Percentiles rank a stretch among this genome's conserved stretches.
Conservation (phyloP, 30 jellyfish, hydroid and myxozoan genomes). For the Aurelia aurita region DNA sequence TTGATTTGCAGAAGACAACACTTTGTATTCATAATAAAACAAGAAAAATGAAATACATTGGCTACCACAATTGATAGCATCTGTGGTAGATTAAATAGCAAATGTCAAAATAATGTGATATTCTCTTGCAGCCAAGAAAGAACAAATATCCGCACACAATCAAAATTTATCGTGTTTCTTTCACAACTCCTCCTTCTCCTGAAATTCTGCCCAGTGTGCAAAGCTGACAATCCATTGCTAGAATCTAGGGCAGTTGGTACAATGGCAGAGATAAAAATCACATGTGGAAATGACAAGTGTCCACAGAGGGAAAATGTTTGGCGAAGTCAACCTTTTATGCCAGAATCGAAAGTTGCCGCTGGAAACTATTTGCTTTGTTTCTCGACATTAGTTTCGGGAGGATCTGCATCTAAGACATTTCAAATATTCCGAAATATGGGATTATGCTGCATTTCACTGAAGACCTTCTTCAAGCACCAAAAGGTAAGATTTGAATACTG, state of each 20-base stretch:
- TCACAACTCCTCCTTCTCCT: constrained; percentile 16
- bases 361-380: constrained; percentile 42
- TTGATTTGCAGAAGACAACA: too few relatives aligned
- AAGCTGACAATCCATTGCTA: constrained; percentile 17
- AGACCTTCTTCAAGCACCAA: constrained; percentile 54
- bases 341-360: constrained; percentile 37
- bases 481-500: constrained; percentile 22
- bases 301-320: constrained; percentile 20
- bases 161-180: constrained; percentile 14
- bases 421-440: constrained; percentile 35
- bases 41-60: too few relatives aligned
- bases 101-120: too few relatives aligned
- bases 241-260: constrained; percentile 23
- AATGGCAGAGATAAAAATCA: constrained; percentile 22
- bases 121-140: neutral
- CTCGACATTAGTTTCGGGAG: constrained; percentile 22
- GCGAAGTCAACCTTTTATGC: constrained; percentile 52
- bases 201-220: constrained; percentile 28
- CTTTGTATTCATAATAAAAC: too few relatives aligned
- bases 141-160: neutral
- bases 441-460: constrained; percentile 33
- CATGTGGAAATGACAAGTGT: constrained; percentile 25
- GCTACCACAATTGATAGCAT: too few relatives aligned
- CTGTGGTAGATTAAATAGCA: too few relatives aligned
- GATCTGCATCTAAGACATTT: constrained; percentile 34